phyloP scores from a whole-genome alignment of 1,140 invertebrate species.

The Heterodera carotae region DNA sequence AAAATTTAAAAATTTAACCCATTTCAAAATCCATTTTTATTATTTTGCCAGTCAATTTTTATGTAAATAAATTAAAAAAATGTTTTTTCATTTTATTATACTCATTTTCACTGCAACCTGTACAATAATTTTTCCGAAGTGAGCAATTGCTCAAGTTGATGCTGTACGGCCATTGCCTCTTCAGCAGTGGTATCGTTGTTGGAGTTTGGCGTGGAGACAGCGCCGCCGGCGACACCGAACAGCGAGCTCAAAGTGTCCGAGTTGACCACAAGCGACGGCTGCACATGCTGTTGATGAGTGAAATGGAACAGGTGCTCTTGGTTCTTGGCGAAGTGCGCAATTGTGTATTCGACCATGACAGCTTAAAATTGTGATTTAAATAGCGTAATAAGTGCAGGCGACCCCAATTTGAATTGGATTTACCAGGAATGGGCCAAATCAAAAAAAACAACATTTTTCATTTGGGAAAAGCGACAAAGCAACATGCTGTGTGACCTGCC shows the following conservation, averaged over 20 bases:
- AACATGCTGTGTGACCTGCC: too few species aligned
- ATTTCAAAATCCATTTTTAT: too few species aligned
- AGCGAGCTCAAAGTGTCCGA: conserved; percentile 16
- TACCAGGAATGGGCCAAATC: too few species aligned
- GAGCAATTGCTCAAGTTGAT: conserved; percentile 2
- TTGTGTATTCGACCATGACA: conserved; percentile 65
- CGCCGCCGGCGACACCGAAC: conserved; percentile 11
- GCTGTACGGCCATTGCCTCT: background rate
- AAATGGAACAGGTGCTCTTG: conserved; percentile 52
- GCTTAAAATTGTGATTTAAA: conserved; percentile 32
- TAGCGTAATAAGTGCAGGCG: background rate
- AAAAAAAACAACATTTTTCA: too few species aligned
- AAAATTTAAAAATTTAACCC: too few species aligned
- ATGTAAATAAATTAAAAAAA: too few species aligned
- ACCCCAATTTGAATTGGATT: conserved; percentile 13
- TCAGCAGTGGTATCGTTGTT: background rate
- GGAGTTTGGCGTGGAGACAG: background rate
- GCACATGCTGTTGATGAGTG: conserved; percentile 48
- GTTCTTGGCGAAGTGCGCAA: conserved; percentile 64
- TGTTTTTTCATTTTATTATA: too few species aligned
- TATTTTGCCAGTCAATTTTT: too few species aligned
- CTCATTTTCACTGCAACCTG: background rate
- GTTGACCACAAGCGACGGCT: conserved; percentile 58
- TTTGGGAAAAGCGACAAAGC: too few species aligned
- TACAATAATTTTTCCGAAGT: conserved; percentile 22